Percentiles rank a stretch among this genome's conserved stretches.
Conservation (phyloP, 2,888 invertebrate genomes). For the Meloe dianella region DNA sequence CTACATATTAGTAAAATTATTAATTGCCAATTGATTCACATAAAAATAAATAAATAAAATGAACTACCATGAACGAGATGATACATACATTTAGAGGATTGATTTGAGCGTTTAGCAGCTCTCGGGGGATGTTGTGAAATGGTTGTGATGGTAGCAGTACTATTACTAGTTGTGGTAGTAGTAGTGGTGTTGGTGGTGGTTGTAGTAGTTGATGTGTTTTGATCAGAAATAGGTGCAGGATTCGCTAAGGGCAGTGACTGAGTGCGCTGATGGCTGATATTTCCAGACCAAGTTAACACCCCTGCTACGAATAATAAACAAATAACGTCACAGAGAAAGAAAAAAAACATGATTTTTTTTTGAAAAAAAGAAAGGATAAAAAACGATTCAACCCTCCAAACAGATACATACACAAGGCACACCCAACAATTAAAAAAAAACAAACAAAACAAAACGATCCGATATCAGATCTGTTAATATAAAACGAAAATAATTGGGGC, state of each 20-base stretch:
- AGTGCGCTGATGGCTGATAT: conserved; percentile 68
- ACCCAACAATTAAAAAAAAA: conserved; percentile 22
- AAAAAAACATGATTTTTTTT: conserved; percentile 26
- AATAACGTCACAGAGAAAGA: conserved; percentile 8
- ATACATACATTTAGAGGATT: conserved; percentile 57
- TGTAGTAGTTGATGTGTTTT: conserved; percentile 32
- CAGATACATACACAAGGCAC: conserved; percentile 18
- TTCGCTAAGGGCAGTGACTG: conserved; percentile 69
- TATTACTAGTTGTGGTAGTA: conserved; percentile 38
- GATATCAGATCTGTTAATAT: conserved; percentile 15
- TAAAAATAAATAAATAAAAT: conserved; percentile 16
- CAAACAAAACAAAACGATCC: no score
- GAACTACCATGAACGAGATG: conserved; percentile 23
- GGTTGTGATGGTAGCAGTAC: conserved; percentile 25
- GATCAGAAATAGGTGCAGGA: conserved; percentile 45
- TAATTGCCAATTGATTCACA: no score
- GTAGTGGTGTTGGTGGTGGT: conserved; percentile 45
- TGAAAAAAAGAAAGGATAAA: conserved; percentile 14
- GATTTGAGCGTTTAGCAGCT: conserved; percentile 52
- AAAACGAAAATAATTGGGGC: background rate
- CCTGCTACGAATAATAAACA: conserved; percentile 46
- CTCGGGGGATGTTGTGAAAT: conserved; percentile 44
- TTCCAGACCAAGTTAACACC: conserved; percentile 51
- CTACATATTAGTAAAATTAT: background rate
- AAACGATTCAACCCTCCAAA: background rate